These are phyloP conservation scores for Lapara coniferarum DNA, from an alignment of 2,888 invertebrate genomes.

Conservation along the genomic window DNA sequence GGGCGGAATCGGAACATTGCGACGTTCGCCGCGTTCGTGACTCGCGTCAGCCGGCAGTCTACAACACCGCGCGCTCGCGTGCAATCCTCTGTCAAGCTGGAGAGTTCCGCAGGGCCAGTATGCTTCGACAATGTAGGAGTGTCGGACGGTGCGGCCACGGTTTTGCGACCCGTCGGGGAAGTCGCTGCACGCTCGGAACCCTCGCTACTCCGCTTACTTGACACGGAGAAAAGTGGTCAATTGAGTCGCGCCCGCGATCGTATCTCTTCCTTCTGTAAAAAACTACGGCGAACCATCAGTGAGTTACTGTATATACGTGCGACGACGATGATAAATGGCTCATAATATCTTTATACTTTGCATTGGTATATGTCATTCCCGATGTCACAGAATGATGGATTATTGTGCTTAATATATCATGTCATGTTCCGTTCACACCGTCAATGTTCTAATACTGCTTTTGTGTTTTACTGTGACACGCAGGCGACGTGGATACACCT, in stretches of 20 bases:
- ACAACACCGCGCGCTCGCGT: constrained; percentile 73
- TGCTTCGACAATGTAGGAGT: constrained; percentile 80
- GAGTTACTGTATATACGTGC: constrained; percentile 55
- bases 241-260: constrained; percentile 76
- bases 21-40: constrained; percentile 46
- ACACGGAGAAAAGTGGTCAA: constrained; percentile 72
- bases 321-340: constrained; percentile 12
- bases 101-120: constrained; percentile 79
- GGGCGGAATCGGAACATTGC: constrained; percentile 47
- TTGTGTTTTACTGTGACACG: constrained; percentile 77
- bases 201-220: constrained; percentile 72
- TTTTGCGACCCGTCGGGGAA: constrained; percentile 71
- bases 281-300: constrained; percentile 80
- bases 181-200: constrained; percentile 73
- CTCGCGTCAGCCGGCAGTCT: constrained; percentile 65
- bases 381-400: constrained; percentile 20
- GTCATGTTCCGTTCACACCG: constrained; percentile 51
- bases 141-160: constrained; percentile 65
- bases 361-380: constrained; percentile 1
- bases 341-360: background rate
- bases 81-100: constrained; percentile 77
- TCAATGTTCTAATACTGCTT: constrained; percentile 81
- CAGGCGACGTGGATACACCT: constrained; percentile 82
- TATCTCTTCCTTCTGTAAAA: constrained; percentile 77
- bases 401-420: constrained; percentile 43